Conservation (phyloP, 2,888 invertebrate species). For the Chrysina gloriosa region DNA sequence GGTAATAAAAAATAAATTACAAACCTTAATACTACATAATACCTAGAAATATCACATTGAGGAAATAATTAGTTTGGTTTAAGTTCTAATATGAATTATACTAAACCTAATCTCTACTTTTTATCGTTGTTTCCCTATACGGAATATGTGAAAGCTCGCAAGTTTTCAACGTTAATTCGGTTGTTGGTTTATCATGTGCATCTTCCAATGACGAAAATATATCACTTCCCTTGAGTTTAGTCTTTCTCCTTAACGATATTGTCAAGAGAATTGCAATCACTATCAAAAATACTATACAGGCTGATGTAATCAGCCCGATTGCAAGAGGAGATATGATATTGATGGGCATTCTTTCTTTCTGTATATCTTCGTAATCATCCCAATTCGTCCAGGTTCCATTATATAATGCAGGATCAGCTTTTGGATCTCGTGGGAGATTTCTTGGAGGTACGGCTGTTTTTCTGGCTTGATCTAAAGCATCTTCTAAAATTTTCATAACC, state of each 20-base stretch:
- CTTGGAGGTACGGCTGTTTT: conserved; percentile 63
- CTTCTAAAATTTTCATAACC: conserved; percentile 64
- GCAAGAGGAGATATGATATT: conserved; percentile 56
- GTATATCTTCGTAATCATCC: conserved; percentile 66
- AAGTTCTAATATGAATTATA: not conserved
- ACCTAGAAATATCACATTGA: conserved; percentile 16
- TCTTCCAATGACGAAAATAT: conserved; percentile 45
- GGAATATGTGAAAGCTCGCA: conserved; percentile 52
- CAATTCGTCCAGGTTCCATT: conserved; percentile 71
- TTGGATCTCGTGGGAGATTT: conserved; percentile 64
- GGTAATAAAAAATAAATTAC: conserved; percentile 19
- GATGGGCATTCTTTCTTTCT: conserved; percentile 49
- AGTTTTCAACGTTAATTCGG: conserved; percentile 51
- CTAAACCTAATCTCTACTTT: conserved; percentile 18
- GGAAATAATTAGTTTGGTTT: conserved; percentile 10
- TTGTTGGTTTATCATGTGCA: conserved; percentile 45
- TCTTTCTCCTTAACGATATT: conserved; percentile 43
- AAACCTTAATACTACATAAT: conserved; percentile 8
- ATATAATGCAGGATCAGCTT: conserved; percentile 68
- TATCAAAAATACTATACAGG: conserved; percentile 56
- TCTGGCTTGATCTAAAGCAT: conserved; percentile 63
- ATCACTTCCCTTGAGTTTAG: conserved; percentile 35
- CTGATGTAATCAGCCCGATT: conserved; percentile 57
- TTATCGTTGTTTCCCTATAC: conserved; percentile 51
- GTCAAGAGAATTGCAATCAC: conserved; percentile 49